Conservation (phyloP, 2,797 vertebrate genomes). For the Lithobates sylvaticus region DNA sequence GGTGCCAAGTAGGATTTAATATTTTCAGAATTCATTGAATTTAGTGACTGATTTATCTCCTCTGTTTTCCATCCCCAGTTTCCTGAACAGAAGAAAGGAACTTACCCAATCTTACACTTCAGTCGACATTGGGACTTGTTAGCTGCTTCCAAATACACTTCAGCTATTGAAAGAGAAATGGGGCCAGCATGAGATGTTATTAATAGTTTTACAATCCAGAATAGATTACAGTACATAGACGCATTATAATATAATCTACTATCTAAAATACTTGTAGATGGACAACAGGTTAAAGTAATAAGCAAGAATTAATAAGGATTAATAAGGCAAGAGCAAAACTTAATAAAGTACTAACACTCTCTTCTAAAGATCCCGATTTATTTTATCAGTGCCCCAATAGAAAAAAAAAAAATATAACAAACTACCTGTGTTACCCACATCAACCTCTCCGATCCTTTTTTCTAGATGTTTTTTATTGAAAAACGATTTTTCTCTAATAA, state of each 20-base stretch:
- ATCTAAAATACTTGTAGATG: not conserved
- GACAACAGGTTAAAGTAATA: too few relatives aligned
- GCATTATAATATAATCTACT: not conserved
- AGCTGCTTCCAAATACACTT: slow-evolving; percentile 4
- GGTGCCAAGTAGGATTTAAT: slow-evolving; percentile 12
- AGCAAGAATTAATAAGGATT: too few relatives aligned
- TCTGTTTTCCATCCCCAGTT: not conserved
- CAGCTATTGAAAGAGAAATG: slow-evolving; percentile 1
- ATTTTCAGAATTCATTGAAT: slow-evolving; percentile 13
- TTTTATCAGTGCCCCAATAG: too few relatives aligned
- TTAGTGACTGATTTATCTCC: slow-evolving; percentile 18
- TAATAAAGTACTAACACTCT: too few relatives aligned
- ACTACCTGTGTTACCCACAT: too few relatives aligned
- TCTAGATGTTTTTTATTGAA: too few relatives aligned
- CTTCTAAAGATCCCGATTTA: too few relatives aligned
- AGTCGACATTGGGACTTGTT: not conserved
- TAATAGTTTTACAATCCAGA: not conserved
- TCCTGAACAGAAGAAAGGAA: slow-evolving; percentile 12
- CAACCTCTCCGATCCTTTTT: too few relatives aligned
- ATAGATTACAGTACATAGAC: not conserved
- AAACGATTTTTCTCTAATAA: too few relatives aligned
- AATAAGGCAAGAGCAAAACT: too few relatives aligned
- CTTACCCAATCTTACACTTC: slow-evolving; percentile 4
- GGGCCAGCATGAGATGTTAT: not conserved
- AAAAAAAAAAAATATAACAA: too few relatives aligned